phyloP scores from a whole-genome alignment of 1,140 invertebrate species.

The Bombus terrestris region DNA sequence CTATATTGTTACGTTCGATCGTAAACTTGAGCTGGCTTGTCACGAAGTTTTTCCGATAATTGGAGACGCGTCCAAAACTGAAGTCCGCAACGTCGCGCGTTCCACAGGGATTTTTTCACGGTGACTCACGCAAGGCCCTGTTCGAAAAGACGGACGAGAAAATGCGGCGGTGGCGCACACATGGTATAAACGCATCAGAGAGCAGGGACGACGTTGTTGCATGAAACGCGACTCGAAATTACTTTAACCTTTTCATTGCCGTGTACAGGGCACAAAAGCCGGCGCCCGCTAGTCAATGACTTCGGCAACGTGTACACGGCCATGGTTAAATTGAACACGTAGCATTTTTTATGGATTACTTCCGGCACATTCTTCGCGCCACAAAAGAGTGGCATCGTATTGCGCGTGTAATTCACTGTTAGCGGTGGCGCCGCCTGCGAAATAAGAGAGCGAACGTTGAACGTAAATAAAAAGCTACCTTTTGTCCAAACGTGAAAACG shows the following conservation, averaged over 20 bases:
- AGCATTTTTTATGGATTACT: constrained; percentile 41
- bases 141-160: constrained; percentile 5
- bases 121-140: background rate
- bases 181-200: constrained; percentile 17
- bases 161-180: background rate
- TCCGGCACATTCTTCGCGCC: constrained; percentile 37
- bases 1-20: background rate
- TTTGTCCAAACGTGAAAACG: constrained; percentile 28
- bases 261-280: constrained; percentile 38
- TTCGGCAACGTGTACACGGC: constrained; percentile 19
- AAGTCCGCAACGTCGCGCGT: too few species aligned
- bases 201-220: constrained; percentile 1
- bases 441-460: constrained; percentile 26
- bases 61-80: background rate
- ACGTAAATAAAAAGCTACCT: constrained; percentile 41
- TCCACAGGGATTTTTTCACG: background rate
- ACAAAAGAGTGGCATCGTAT: constrained; percentile 33
- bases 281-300: constrained; percentile 50
- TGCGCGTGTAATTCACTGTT: constrained; percentile 40
- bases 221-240: constrained; percentile 52
- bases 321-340: constrained; percentile 32
- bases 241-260: constrained; percentile 60
- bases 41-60: constrained; percentile 31
- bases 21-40: background rate
- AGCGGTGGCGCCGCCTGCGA: constrained; percentile 17